A percentile compares a stretch with the other conserved stretches of the same genome.
These are phyloP conservation scores for Podarcis raffonei DNA, from an alignment of 2,113 vertebrate genomes.

Conservation along the genomic window DNA sequence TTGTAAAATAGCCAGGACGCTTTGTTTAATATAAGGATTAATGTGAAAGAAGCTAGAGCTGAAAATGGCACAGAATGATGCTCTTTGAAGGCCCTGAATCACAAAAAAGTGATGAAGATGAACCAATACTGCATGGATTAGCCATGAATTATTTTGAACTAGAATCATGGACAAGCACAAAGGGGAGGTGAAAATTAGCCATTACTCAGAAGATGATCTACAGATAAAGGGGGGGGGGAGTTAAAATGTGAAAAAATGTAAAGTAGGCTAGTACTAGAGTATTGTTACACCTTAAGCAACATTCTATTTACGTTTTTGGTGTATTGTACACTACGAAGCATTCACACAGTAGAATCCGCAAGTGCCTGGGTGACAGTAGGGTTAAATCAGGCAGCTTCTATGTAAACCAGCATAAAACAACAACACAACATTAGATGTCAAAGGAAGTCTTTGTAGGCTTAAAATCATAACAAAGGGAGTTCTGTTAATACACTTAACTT, in stretches of 20 bases:
- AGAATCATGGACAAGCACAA: slow-evolving; percentile 75
- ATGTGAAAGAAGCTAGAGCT: slow-evolving; percentile 66
- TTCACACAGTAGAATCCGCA: slow-evolving; percentile 65
- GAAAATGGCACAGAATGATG: slow-evolving; percentile 66
- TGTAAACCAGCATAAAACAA: slow-evolving; percentile 47
- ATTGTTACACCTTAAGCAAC: slow-evolving; percentile 70
- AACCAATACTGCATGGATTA: slow-evolving; percentile 82
- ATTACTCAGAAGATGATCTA: slow-evolving; percentile 76
- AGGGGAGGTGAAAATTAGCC: slow-evolving; percentile 76
- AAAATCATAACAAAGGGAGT: slow-evolving; percentile 11
- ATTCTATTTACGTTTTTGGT: slow-evolving; percentile 68
- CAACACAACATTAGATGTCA: not conserved
- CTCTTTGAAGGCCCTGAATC: slow-evolving; percentile 69
- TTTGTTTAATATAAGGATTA: slow-evolving; percentile 70
- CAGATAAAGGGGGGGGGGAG: slow-evolving; percentile 57
- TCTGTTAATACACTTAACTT: slow-evolving; percentile 40
- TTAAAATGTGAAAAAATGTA: slow-evolving; percentile 56
- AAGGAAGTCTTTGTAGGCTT: slow-evolving; percentile 47
- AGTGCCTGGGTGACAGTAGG: slow-evolving; percentile 51
- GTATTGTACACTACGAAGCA: slow-evolving; percentile 51
- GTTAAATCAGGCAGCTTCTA: slow-evolving; percentile 64
- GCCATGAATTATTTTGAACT: slow-evolving; percentile 80
- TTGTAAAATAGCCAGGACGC: slow-evolving; percentile 33
- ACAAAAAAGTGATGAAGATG: slow-evolving; percentile 78
- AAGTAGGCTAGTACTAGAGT: slow-evolving; percentile 47